These are phyloP conservation scores for Ostrea edulis DNA, from an alignment of 1,140 invertebrate species.

Conservation along the genomic window DNA sequence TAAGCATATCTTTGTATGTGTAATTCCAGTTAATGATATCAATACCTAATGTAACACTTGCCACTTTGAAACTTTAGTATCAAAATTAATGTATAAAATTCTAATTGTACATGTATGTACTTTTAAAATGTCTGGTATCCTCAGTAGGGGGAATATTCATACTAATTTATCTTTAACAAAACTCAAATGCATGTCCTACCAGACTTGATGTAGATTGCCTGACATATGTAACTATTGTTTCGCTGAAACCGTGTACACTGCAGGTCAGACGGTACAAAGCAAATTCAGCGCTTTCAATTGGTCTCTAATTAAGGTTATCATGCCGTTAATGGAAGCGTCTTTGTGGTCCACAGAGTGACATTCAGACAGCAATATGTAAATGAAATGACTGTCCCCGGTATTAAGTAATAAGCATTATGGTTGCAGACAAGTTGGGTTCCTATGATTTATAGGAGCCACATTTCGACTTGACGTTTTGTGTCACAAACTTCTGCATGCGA, in stretches of 20 bases:
- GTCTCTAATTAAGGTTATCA: constrained; percentile 13
- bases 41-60: too few species aligned
- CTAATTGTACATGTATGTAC: too few species aligned
- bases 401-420: neutral
- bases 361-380: constrained; percentile 2
- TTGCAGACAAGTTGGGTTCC: neutral
- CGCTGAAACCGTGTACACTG: neutral
- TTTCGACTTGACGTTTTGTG: neutral
- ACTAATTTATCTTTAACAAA: too few species aligned
- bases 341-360: neutral
- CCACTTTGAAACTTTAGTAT: too few species aligned
- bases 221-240: neutral
- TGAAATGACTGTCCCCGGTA: neutral
- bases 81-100: too few species aligned
- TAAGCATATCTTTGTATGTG: too few species aligned
- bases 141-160: too few species aligned
- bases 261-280: neutral
- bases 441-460: neutral
- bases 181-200: too few species aligned
- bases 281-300: neutral
- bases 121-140: too few species aligned
- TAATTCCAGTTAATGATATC: too few species aligned
- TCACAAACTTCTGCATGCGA: too few species aligned
- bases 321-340: neutral
- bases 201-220: neutral